phyloP scores from a whole-genome alignment of 1,140 invertebrate species.

The Papilio aristodemus region DNA sequence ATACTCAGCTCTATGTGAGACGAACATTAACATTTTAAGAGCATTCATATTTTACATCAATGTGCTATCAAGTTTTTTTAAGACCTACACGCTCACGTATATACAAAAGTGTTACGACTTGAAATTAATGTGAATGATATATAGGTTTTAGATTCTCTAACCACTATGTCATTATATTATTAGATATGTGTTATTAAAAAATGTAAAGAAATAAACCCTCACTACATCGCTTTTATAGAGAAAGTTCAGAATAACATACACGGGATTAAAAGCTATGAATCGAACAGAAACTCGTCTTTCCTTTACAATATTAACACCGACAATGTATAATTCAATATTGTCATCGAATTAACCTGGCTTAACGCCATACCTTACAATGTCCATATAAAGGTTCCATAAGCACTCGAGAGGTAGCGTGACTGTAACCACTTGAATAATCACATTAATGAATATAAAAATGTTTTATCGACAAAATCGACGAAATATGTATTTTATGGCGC shows the following conservation, averaged over 20 bases:
- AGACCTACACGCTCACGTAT: background rate
- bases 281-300: conserved; percentile 14
- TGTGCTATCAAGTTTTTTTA: background rate
- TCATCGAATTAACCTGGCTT: conserved; percentile 26
- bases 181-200: background rate
- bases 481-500: conserved; percentile 23
- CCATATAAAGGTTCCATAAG: conserved; percentile 23
- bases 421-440: conserved; percentile 24
- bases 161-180: background rate
- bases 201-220: background rate
- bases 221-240: background rate
- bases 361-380: conserved; percentile 26
- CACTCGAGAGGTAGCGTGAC: conserved; percentile 20
- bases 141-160: too few species aligned
- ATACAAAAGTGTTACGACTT: too few species aligned
- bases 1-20: background rate
- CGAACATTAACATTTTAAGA: conserved; percentile 12
- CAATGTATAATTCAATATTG: conserved; percentile 28
- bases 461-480: conserved; percentile 30
- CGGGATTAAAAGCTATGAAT: conserved; percentile 18
- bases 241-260: conserved; percentile 15
- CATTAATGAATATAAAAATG: conserved; percentile 22
- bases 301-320: conserved; percentile 26
- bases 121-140: too few species aligned
- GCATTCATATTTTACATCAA: background rate